Evolutionary conservation across 2,888 invertebrate genomes (phyloP).

Genomic region (Elysia crispata): DNA sequence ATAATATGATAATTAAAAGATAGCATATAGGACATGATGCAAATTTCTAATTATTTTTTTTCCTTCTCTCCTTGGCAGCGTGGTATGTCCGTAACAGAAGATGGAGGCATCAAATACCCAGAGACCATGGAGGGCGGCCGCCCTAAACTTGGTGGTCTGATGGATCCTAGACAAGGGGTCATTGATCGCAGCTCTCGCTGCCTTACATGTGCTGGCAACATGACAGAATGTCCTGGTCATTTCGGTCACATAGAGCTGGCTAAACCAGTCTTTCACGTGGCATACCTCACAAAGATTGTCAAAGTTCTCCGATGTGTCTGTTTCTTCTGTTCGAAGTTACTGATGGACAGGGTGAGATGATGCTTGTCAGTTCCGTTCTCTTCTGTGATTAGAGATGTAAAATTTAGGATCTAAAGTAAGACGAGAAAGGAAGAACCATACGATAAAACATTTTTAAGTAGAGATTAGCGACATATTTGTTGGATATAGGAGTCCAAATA

Average conservation of each 20-base stretch:
- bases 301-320: conserved; percentile 99
- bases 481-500: no score
- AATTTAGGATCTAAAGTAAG: no score
- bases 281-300: conserved; percentile 97
- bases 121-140: conserved; percentile 99
- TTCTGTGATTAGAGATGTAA: no score
- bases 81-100: conserved; percentile 94
- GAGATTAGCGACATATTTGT: no score
- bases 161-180: conserved; percentile 99
- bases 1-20: no score
- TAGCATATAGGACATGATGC: no score
- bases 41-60: no score
- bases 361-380: no score
- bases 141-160: conserved; percentile 97
- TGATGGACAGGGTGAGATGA: conserved; percentile 92
- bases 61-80: conserved; percentile 82
- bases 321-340: conserved; percentile 97
- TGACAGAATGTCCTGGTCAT: conserved; percentile 99
- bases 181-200: conserved; percentile 89
- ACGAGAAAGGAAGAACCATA: no score
- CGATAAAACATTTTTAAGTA: no score
- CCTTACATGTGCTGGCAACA: conserved; percentile 84
- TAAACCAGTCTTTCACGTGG: conserved; percentile 99
- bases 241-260: conserved; percentile 99
- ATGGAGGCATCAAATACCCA: conserved; percentile 94